Base-by-base conservation (phyloP, 2,888 invertebrate genomes). In the Mechanitis mazaeus region DNA sequence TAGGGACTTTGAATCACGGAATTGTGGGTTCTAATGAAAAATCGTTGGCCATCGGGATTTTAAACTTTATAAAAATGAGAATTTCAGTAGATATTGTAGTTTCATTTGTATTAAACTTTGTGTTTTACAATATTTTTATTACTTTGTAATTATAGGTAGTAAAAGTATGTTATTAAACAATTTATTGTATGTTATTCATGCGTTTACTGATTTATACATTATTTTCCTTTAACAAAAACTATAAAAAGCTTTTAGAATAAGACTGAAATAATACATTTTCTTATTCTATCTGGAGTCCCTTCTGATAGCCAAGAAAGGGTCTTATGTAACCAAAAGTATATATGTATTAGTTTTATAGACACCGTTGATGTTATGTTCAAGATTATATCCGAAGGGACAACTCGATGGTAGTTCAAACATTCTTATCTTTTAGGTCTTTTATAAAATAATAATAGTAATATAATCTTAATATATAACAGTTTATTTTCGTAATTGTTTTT, bases 251-350 rank as follows among this genome's bases (percentile, higher is more conserved):
- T 61, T 54, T 61, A 64, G 63, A 56, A 64, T 65, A 67, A 20
- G 63, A 68, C 67, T 67, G 63, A 68, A 68, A 69, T 66, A 69
- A 68, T 59, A 68, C 66, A 65, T 66, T 50, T 42, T 47, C 45
- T 55, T 64, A 61, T 66, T 68, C 63, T 59, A 64, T 65, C 61
- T 54, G 57, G 55, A 59, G 57, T 50, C 65, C 64, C 55, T 64
- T 59, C 60, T 62, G 57, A 64, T 63, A 63, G 33, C 55, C 61
- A 56, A 55, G 59, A 66, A 68, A 63, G 67, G 69, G 61, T 68
- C 59, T 59, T 54, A 54, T 53, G 53, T 57, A 54, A 59, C 58
- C 59, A 58, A 62, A 59, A 57, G 38, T 45, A 46, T 61, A 61
- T 35, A 60, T 59, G 50, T 56, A 66, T 60, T 57, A 55, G 45